A percentile compares a stretch with the other conserved stretches of the same genome.
phyloP scores from a whole-genome alignment of 1,140 invertebrate species.

The Musca vetustissima region DNA sequence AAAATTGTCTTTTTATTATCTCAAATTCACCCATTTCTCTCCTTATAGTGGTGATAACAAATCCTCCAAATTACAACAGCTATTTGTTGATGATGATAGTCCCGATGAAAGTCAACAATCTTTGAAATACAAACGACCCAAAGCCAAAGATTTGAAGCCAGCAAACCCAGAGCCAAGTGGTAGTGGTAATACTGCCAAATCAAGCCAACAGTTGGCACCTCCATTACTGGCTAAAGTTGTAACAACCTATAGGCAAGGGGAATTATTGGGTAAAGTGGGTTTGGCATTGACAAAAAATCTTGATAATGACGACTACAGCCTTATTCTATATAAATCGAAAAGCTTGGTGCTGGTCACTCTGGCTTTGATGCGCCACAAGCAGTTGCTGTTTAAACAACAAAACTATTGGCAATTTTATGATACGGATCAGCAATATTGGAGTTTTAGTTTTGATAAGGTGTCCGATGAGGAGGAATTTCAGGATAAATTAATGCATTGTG shows the following conservation, averaged over 20 bases:
- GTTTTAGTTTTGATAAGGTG: conserved; percentile 33
- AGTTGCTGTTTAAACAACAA: conserved; percentile 26
- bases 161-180: background rate
- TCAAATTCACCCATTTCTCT: background rate
- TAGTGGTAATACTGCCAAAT: background rate
- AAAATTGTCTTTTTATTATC: too few relatives aligned
- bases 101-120: conserved; percentile 9
- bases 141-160: conserved; percentile 8
- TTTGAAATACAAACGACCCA: conserved; percentile 25
- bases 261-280: conserved; percentile 36
- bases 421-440: conserved; percentile 36
- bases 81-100: conserved; percentile 13
- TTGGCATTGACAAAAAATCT: conserved; percentile 37
- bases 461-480: conserved; percentile 37
- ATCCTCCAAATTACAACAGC: conserved; percentile 22
- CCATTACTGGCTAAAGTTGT: conserved; percentile 40
- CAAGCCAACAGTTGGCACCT: conserved; percentile 1
- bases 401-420: conserved; percentile 48
- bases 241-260: conserved; percentile 29
- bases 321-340: conserved; percentile 42
- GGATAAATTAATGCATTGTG: background rate
- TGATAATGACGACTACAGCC: conserved; percentile 19
- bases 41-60: background rate
- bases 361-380: conserved; percentile 2
- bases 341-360: conserved; percentile 24